Base-by-base conservation (phyloP, 2,888 invertebrate species). In the Pristionchus exspectatus region DNA sequence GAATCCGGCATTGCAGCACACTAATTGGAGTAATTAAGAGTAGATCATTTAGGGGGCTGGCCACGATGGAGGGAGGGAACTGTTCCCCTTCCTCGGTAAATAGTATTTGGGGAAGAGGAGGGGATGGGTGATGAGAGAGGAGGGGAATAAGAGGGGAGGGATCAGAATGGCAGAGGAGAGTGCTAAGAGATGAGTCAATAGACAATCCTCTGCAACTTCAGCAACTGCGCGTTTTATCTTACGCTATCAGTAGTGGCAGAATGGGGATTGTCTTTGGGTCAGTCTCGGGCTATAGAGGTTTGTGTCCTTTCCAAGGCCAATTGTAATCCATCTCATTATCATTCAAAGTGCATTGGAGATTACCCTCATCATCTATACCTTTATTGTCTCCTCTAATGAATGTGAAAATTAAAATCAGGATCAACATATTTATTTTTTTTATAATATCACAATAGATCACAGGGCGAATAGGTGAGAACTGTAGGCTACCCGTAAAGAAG, bases 11-110 rank as follows among this genome's bases (percentile, higher is more conserved):
- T 81, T 72, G 63, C 30, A 63, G 59, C 18, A 18, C 59, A 59
- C 59, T 74, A 77, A 88, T 77, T 77, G 59, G 77, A 59, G 87
- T 69, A 87, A 72, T 54, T 87, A 77, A 33, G 72, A 18, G 72
- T 27, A 66, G 66, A 66, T 66, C 66, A 66, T 83, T 50, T 63
- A 54, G 83, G 69, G 66, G 84, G 59, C 27, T 72, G 54, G 69
- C 72, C 89, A 54, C 72, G 33, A 69, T 10, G 10, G 2, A 9
- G 63, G 44, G 77, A 54, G 12, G 50, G 81, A 81, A 81, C 50
- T 50, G 81, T 81, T 81, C 81, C n/a, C 81, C 50, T 44, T 54
- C 50, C 81, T 81, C 81, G 54, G 81, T 81, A 81, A 81, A 81
- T 81, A 81, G 81, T 81, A 81, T 54, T 30, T 33, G 14, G 27